phyloP scores from a whole-genome alignment of 2,797 vertebrate species.

The Psittacula echo region DNA sequence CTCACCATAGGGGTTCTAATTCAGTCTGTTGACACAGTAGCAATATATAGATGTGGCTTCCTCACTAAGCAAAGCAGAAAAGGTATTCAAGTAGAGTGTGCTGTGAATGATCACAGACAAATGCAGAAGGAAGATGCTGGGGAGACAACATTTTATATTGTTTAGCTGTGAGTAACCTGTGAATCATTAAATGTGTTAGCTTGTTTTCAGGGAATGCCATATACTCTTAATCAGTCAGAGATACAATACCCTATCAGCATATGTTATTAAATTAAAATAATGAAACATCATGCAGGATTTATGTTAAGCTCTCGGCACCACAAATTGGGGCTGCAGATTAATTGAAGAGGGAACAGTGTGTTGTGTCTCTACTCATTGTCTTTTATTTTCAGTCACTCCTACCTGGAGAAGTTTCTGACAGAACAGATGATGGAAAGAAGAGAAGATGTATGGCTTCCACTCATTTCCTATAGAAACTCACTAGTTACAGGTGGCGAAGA shows the following conservation, averaged over 20 bases:
- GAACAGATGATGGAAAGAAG: constrained; percentile 98
- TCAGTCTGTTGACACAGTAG: neutral
- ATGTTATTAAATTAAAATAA: neutral
- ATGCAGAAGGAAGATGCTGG: neutral
- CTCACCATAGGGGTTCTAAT: neutral
- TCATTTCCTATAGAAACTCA: constrained; percentile 98
- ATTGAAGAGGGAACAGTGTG: neutral
- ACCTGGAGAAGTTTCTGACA: constrained; percentile 97
- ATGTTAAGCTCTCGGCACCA: neutral
- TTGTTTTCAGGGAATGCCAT: neutral
- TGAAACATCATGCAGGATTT: neutral
- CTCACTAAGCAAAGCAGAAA: neutral
- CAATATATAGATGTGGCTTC: neutral
- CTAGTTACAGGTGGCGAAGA: constrained; percentile 95
- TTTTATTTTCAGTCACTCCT: constrained; percentile 86
- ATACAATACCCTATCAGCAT: neutral
- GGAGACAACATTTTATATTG: neutral
- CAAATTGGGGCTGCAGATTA: neutral
- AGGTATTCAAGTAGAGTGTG: neutral
- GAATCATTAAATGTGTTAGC: neutral
- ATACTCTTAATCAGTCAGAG: neutral
- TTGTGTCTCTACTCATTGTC: neutral
- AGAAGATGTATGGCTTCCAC: constrained; percentile 98
- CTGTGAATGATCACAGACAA: neutral
- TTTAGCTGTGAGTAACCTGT: neutral